These are phyloP conservation scores for Drosophila rellima DNA, from an alignment of 2,888 invertebrate species.

Conservation along the genomic window DNA sequence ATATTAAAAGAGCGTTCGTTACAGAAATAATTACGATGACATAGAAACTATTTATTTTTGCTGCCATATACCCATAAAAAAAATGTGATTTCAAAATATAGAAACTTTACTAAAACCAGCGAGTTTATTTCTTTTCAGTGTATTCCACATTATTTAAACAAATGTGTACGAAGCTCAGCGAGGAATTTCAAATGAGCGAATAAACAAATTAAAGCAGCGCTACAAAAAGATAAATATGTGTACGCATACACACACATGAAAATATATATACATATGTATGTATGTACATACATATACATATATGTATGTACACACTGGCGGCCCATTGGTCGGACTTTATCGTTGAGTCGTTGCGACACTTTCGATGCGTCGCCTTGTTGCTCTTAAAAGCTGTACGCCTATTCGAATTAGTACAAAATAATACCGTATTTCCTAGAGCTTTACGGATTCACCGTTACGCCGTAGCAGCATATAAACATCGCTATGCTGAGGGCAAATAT, in stretches of 20 bases:
- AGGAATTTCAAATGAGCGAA: constrained; percentile 57
- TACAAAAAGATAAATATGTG: constrained; percentile 45
- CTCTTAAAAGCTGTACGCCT: constrained; percentile 70
- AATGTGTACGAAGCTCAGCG: constrained; percentile 60
- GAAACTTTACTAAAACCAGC: not conserved
- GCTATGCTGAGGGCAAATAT: constrained; percentile 48
- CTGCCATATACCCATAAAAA: too few relatives aligned
- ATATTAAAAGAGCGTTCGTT: too few relatives aligned
- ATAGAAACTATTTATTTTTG: too few relatives aligned
- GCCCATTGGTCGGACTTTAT: constrained; percentile 37
- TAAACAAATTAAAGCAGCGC: constrained; percentile 67
- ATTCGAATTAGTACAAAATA: constrained; percentile 83
- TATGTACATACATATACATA: not conserved
- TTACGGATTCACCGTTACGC: constrained; percentile 77
- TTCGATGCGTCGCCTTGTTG: constrained; percentile 12
- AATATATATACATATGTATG: not conserved
- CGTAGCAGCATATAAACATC: constrained; percentile 55
- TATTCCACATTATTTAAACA: constrained; percentile 60
- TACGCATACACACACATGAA: constrained; percentile 1
- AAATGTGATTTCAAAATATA: too few relatives aligned
- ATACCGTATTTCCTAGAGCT: constrained; percentile 81
- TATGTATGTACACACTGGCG: too few relatives aligned
- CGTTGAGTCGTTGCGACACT: constrained; percentile 27
- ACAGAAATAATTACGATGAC: too few relatives aligned
- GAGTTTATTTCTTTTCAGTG: constrained; percentile 31